Evolutionary conservation across 2,113 vertebrate species (phyloP), one percentile per base, ranked within the genome.

Genomic region (Gobiocypris rarus): DNA sequence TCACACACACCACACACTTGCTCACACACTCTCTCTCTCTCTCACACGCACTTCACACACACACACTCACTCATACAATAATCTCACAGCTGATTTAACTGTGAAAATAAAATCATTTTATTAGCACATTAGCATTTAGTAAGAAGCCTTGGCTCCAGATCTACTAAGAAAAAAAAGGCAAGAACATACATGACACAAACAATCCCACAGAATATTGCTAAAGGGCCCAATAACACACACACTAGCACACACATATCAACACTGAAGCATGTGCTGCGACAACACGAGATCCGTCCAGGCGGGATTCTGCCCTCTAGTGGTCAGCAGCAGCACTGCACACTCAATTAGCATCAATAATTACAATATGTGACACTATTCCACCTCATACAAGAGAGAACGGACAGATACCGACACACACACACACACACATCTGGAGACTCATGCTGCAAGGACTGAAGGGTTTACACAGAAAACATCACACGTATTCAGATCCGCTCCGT

Each of bases 91-190:
- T 15, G 3, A 79, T 63, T 79, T 45, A 79, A 63, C 58, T 11
- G n/a, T 45, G 15, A 61, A 82, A n/a, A 45, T 28, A 82, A 17
- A 85, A 14, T n/a, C 10, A 63, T 61, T 78, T 61, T 61, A 78
- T 78, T 61, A 61, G 56, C 75, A 78, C 31, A 45, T 65, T 65
- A 80, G 77, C 17, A 48, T 45, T 59, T 28, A 45, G 76, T 52
- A 75, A 45, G 34, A 45, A 79, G 38, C 22, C 24, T 79, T 79
- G 9, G 5, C 14, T 65, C 43, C 17, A 65, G 8, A 65, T 48
- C 38, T 28, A 65, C 24, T 13, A 41, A 79, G n/a, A 22, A 45
- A 79, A n/a, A 61, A 79, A 9, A 63, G 5, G 3, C 59, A 75
- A 52, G 41, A 52, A 52, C 15, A 11, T 26, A 71, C 2, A 43